Base-by-base conservation (phyloP, 2,113 vertebrate species). In the Meleagris gallopavo region DNA sequence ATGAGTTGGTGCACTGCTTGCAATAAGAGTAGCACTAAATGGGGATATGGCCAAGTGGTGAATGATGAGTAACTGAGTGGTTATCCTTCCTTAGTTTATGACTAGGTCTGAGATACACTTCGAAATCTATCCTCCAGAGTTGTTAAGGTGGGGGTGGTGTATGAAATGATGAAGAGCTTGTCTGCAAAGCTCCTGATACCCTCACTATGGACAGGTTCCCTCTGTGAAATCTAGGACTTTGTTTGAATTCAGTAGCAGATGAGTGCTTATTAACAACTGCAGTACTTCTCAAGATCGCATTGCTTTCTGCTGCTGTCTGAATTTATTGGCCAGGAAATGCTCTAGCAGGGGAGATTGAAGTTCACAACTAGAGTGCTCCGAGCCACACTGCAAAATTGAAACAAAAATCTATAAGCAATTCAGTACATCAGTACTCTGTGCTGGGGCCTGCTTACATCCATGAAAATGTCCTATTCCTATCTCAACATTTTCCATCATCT, bases 401-500 rank as follows among this genome's bases (percentile, higher is more conserved):
- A 86, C 91, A 95, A 84, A 93, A 75, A 83, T 91, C 79, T 78
- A 57, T 91, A 78, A 91, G 90, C 84, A 88, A 86, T 95, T 95
- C 60, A 54, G 64, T 78, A 32, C 89, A 57, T 93, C 85, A 52
- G 2, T 62, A 69, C 83, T 75, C 72, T 46, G 20, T 94, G 48
- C 80, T 72, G 52, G 40, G 41, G 55, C 67, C 66, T 84, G 65
- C 60, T 60, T 52, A 46, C 29, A 2, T 86, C 91, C 91, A 89
- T 75, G 58, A 52, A 92, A 95, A 83, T 1, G 79, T 88, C 91
- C 88, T 89, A 67, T 80, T 94, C 80, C 61, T 61, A 46, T 81
- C 75, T 72, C 80, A 86, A 83, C 65, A 91, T 91, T 93, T 94
- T 97, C 86, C 89, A 83, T 95, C 85, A 81, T 86, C 86, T 93